These are phyloP conservation scores for Nicator chloris DNA, from an alignment of 2,113 vertebrate species.

Conservation along the genomic window DNA sequence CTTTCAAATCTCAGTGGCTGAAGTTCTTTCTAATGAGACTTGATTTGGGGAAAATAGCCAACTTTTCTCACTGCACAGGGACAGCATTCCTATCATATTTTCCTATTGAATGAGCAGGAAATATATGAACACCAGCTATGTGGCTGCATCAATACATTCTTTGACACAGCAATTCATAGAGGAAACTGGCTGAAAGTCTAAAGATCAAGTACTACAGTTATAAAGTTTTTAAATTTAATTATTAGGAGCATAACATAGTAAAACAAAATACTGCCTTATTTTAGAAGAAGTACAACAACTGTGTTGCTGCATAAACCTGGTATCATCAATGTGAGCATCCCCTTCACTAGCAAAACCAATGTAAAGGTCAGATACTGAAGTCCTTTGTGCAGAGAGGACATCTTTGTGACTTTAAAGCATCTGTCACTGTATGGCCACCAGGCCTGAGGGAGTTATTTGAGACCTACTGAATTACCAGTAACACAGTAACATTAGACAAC, in stretches of 20 bases:
- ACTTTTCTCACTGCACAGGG: conserved; percentile 6
- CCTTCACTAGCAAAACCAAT: neutral
- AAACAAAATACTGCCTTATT: neutral
- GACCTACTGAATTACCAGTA: conserved; percentile 8
- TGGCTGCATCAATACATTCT: neutral
- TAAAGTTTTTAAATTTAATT: conserved; percentile 2
- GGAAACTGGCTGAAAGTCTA: neutral
- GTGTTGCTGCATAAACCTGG: neutral
- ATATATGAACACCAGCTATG: conserved; percentile 29
- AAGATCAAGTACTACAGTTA: neutral
- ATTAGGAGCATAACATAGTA: neutral
- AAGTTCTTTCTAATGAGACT: conserved; percentile 4
- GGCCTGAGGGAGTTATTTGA: conserved; percentile 14
- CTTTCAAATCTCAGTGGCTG: neutral
- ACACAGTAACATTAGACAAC: conserved; percentile 10
- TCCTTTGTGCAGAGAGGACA: neutral
- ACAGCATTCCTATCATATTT: conserved; percentile 51
- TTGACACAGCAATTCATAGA: conserved; percentile 6
- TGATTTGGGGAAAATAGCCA: conserved; percentile 8
- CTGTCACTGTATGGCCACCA: neutral
- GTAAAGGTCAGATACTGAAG: neutral
- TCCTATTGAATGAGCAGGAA: conserved; percentile 28
- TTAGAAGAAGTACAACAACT: neutral
- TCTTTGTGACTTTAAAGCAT: conserved; percentile 6
- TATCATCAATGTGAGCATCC: neutral